These are phyloP conservation scores for Platyscapa corneri DNA, from an alignment of 1,140 invertebrate species.

Conservation along the genomic window DNA sequence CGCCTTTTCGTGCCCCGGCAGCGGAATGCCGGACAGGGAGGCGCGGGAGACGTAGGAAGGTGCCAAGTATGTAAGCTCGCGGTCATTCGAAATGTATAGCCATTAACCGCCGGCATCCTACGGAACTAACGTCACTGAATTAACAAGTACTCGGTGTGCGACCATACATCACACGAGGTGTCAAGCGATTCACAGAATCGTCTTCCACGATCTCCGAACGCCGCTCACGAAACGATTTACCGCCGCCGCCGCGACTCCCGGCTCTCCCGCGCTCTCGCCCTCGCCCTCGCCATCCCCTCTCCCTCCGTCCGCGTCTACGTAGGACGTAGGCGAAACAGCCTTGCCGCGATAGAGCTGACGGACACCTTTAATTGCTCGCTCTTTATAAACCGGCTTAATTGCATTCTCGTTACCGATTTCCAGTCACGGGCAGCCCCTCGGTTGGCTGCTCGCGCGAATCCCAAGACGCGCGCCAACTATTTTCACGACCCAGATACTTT, in stretches of 20 bases:
- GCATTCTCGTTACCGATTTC: neutral
- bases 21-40: conserved; percentile 33
- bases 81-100: conserved; percentile 67
- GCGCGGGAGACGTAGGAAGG: conserved; percentile 53
- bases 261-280: neutral
- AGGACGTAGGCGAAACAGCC: neutral
- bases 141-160: conserved; percentile 70
- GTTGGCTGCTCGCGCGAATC: neutral
- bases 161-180: conserved; percentile 69
- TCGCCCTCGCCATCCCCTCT: neutral
- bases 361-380: conserved; percentile 37
- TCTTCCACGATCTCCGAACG: conserved; percentile 66
- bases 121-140: conserved; percentile 70
- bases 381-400: conserved; percentile 36
- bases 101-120: conserved; percentile 65
- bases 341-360: neutral
- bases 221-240: conserved; percentile 60
- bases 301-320: conserved; percentile 18
- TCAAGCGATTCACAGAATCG: conserved; percentile 70
- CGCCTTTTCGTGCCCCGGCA: neutral
- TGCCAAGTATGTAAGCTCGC: conserved; percentile 32
- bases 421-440: neutral
- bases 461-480: neutral
- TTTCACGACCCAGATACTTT: neutral
- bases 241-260: conserved; percentile 43